phyloP scores from a whole-genome alignment of 2,113 vertebrate genomes.

The Chauna torquata region DNA sequence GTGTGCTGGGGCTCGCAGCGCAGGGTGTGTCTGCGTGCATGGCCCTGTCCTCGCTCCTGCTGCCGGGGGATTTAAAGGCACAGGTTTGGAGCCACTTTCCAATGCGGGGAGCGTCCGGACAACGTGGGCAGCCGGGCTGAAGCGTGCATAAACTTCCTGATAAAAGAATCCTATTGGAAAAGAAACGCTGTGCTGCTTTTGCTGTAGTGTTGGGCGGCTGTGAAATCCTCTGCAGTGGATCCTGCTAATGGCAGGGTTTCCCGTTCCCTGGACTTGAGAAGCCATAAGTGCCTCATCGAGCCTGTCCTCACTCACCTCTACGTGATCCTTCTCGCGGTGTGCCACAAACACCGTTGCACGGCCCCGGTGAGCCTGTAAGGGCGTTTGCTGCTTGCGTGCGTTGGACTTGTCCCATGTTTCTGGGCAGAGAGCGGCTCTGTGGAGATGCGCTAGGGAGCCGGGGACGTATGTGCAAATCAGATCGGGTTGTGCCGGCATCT shows the following conservation, averaged over 20 bases:
- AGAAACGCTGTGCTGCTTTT: not conserved
- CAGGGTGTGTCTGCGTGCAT: constrained; percentile 24
- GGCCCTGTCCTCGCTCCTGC: not conserved
- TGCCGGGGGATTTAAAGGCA: constrained; percentile 40
- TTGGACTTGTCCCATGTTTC: not conserved
- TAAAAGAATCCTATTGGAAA: not conserved
- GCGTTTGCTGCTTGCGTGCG: not conserved
- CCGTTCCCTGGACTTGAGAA: not conserved
- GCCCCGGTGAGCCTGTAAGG: not conserved
- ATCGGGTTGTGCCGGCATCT: not conserved
- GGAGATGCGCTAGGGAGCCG: not conserved
- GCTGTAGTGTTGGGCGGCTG: not conserved
- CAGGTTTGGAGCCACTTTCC: not conserved
- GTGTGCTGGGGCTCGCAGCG: not conserved
- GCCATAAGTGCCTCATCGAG: no score
- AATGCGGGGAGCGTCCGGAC: not conserved
- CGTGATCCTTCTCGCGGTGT: fast-evolving
- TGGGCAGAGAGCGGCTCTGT: not conserved
- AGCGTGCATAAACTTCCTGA: not conserved
- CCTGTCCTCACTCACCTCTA: not conserved
- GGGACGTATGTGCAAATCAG: fast-evolving
- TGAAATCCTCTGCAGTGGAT: not conserved
- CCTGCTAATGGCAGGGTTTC: not conserved
- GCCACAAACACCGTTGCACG: fast-evolving
- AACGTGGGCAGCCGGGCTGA: not conserved